Evolutionary conservation across 2,888 invertebrate species (phyloP).

Genomic region (Dryadula phaetusa): DNA sequence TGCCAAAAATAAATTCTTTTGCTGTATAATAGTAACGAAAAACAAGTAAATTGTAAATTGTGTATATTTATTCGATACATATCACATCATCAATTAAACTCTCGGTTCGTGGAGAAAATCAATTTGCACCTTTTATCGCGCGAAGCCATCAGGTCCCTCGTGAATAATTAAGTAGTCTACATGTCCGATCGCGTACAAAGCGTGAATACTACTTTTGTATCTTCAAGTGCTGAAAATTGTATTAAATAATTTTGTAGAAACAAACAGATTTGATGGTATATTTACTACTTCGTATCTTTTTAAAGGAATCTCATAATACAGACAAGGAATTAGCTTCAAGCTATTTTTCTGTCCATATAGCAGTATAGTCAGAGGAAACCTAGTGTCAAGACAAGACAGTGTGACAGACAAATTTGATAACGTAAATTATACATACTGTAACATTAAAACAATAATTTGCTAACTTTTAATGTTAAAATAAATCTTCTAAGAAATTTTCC

Average conservation of each 20-base stretch:
- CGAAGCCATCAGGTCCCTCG: conserved; percentile 48
- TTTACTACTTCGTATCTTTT: conserved; percentile 9
- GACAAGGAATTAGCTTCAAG: no score
- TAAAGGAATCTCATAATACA: no score
- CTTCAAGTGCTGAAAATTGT: conserved; percentile 27
- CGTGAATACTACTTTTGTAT: conserved; percentile 27
- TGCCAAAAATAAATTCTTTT: not conserved
- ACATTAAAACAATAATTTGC: not conserved
- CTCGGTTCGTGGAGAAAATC: conserved; percentile 52
- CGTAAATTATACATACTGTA: not conserved
- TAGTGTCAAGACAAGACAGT: no score
- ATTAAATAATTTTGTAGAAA: not conserved
- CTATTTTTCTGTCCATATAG: no score
- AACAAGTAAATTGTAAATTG: not conserved
- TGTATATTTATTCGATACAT: conserved; percentile 19
- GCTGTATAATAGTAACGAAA: not conserved
- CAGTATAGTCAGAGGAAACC: no score
- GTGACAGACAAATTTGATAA: no score
- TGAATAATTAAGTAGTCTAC: conserved; percentile 49
- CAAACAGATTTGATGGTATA: conserved; percentile 5
- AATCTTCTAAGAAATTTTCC: conserved; percentile 32
- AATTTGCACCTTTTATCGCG: conserved; percentile 51
- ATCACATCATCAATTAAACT: conserved; percentile 45
- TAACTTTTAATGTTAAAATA: conserved; percentile 24
- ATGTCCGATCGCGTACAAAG: conserved; percentile 18